Evolutionary conservation across 2,797 vertebrate genomes (phyloP).

Genomic region (Apodemus agrarius): DNA sequence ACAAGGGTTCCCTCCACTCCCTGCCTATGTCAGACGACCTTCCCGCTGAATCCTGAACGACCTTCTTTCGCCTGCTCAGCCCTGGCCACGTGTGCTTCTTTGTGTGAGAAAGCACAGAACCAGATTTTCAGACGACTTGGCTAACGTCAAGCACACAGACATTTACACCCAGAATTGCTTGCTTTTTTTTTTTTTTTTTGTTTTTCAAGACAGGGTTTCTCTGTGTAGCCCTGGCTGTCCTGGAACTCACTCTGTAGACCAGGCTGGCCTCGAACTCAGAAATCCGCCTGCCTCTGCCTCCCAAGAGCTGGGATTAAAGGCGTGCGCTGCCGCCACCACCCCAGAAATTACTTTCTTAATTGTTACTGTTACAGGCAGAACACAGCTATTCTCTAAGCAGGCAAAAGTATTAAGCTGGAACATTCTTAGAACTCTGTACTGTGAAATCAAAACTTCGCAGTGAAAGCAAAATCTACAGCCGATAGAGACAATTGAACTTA

Average conservation of each 20-base stretch:
- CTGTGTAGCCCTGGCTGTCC: too few relatives aligned
- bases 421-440: not conserved
- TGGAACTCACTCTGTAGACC: too few relatives aligned
- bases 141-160: not conserved
- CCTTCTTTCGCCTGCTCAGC: not conserved
- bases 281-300: too few relatives aligned
- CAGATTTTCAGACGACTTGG: constrained; percentile 18
- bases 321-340: too few relatives aligned
- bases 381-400: not conserved
- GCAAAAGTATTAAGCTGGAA: constrained; percentile 18
- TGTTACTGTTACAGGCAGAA: constrained; percentile 29
- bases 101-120: constrained; percentile 28
- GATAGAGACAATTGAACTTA: not conserved
- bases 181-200: too few relatives aligned
- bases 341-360: constrained; percentile 46
- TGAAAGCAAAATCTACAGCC: constrained; percentile 21
- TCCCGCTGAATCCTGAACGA: not conserved
- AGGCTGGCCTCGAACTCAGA: too few relatives aligned
- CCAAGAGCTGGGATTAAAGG: too few relatives aligned
- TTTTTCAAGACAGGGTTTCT: too few relatives aligned
- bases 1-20: not conserved
- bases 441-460: not conserved
- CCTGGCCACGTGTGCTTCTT: not conserved
- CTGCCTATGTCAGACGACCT: constrained; percentile 38
- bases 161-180: constrained; percentile 32